Evolutionary conservation across 2,888 invertebrate genomes (phyloP).

Genomic region (Andricus curvator): DNA sequence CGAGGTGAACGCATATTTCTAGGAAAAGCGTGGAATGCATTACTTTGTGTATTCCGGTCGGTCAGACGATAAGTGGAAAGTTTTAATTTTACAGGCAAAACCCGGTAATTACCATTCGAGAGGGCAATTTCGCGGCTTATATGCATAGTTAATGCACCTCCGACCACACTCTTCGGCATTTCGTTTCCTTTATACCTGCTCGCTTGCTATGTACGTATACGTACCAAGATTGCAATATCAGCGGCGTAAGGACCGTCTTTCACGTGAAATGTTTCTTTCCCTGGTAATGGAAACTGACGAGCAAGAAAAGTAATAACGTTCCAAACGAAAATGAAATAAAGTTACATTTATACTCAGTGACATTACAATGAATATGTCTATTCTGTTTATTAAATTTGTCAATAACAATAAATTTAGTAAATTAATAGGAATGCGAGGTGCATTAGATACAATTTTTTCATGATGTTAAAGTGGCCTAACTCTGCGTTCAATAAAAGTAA

Average conservation of each 20-base stretch:
- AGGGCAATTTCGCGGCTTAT: conserved; percentile 68
- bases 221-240: conserved; percentile 35
- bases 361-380: neutral
- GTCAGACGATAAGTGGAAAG: conserved; percentile 63
- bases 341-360: neutral
- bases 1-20: neutral
- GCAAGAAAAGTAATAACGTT: conserved; percentile 17
- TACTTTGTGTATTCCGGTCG: conserved; percentile 41
- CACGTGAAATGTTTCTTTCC: conserved; percentile 34
- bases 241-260: conserved; percentile 29
- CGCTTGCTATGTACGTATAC: conserved; percentile 21
- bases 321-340: conserved; percentile 2
- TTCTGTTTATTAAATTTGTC: neutral
- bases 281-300: conserved; percentile 28
- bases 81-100: conserved; percentile 65
- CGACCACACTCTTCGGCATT: conserved; percentile 50
- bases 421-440: neutral
- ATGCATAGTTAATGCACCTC: conserved; percentile 67
- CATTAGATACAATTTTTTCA: too few relatives aligned
- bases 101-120: conserved; percentile 64
- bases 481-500: neutral
- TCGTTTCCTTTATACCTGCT: conserved; percentile 45
- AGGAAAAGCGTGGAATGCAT: conserved; percentile 22
- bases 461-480: neutral
- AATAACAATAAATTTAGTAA: neutral